Evolutionary conservation across 2,797 vertebrate genomes (phyloP).

Genomic region (Enteromius paludinosus): DNA sequence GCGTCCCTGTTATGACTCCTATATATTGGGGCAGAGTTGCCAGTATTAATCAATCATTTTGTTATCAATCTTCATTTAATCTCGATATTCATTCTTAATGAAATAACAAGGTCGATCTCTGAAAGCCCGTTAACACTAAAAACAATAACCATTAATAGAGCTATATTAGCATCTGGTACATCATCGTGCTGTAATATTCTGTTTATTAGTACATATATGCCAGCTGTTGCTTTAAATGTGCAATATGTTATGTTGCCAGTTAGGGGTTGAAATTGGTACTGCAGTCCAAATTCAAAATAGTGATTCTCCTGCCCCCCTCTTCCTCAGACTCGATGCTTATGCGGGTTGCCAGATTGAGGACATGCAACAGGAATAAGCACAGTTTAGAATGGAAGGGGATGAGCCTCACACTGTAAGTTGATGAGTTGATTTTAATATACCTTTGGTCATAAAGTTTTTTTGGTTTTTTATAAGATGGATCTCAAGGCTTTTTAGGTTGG

Average conservation of each 20-base stretch:
- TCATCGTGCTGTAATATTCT: background rate
- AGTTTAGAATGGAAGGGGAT: background rate
- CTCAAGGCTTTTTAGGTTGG: background rate
- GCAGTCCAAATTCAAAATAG: background rate
- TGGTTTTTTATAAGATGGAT: background rate
- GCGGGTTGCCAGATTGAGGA: background rate
- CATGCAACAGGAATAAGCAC: background rate
- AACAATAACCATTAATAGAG: background rate
- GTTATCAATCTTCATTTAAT: background rate
- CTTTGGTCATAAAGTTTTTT: background rate
- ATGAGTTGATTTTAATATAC: background rate
- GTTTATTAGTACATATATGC: background rate
- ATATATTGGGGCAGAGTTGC: background rate
- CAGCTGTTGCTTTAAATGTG: background rate
- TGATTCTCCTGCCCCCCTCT: background rate
- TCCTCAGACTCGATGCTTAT: background rate
- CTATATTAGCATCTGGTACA: background rate
- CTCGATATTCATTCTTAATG: background rate
- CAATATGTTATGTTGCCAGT: background rate
- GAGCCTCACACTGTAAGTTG: background rate
- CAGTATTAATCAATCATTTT: background rate
- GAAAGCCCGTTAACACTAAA: background rate
- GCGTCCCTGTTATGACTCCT: constrained; percentile 13
- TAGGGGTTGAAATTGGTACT: background rate
- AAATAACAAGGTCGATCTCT: background rate